phyloP scores from a whole-genome alignment of 2,797 vertebrate genomes.

The Pangasius macronema region DNA sequence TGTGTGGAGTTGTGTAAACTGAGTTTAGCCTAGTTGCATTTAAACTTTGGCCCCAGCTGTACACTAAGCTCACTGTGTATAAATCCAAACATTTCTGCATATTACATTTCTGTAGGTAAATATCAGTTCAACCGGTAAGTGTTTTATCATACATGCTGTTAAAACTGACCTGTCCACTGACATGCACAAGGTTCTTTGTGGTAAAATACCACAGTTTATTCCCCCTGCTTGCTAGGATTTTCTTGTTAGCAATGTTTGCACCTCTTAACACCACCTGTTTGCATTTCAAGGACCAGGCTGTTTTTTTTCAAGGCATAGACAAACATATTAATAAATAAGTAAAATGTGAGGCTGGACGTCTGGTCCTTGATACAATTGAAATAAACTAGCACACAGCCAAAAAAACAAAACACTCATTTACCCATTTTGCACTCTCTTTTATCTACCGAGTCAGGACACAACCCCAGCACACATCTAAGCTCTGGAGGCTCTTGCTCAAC shows the following conservation, averaged over 20 bases:
- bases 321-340: neutral
- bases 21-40: neutral
- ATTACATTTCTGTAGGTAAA: neutral
- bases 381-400: neutral
- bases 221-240: neutral
- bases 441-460: neutral
- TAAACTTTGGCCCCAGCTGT: neutral
- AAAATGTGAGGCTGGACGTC: neutral
- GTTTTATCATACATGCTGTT: neutral
- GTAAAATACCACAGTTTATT: neutral
- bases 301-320: neutral
- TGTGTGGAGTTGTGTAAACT: too few species aligned
- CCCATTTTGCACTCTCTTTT: neutral
- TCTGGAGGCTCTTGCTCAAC: neutral
- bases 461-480: neutral
- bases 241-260: neutral
- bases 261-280: too few species aligned
- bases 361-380: neutral
- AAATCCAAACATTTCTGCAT: neutral
- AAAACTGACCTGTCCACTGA: neutral
- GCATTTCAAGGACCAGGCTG: neutral
- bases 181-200: neutral
- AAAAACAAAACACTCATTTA: neutral
- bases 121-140: neutral
- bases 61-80: neutral